Percentiles rank a stretch among this genome's conserved stretches.
Conservation (phyloP, 2,888 invertebrate genomes). For the Eupithecia centaureata region DNA sequence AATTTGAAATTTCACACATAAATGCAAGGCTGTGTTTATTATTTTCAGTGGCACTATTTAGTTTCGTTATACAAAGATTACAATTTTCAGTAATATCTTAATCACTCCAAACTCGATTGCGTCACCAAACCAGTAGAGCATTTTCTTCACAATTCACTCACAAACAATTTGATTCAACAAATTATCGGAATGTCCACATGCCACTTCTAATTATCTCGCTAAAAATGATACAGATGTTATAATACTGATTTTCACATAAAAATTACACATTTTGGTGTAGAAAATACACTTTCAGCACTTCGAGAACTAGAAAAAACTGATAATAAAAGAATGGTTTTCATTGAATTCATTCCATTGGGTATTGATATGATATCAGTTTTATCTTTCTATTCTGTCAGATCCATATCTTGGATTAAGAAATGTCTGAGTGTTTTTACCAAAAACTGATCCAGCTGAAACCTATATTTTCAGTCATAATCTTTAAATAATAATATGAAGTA, state of each 20-base stretch:
- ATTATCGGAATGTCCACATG: conserved; percentile 57
- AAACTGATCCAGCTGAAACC: neutral
- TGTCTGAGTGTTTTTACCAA: conserved; percentile 22
- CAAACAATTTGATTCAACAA: conserved; percentile 61
- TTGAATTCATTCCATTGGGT: conserved; percentile 28
- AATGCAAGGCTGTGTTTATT: neutral
- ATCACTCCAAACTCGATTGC: conserved; percentile 44
- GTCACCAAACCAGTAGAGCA: conserved; percentile 50
- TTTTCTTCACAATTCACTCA: conserved; percentile 49
- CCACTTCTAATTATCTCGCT: neutral
- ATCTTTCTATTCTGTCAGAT: neutral
- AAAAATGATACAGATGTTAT: neutral
- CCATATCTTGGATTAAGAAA: conserved; percentile 20
- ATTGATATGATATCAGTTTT: conserved; percentile 37
- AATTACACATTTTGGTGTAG: conserved; percentile 22
- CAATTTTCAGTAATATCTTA: neutral
- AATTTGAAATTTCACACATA: neutral
- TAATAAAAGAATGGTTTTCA: conserved; percentile 18
- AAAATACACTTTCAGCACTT: conserved; percentile 4
- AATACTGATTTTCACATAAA: neutral
- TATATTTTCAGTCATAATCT: neutral
- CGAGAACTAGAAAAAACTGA: conserved; percentile 16
- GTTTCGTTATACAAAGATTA: neutral
- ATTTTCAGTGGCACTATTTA: neutral
- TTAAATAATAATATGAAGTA: neutral